Percentiles rank a stretch among this genome's conserved stretches.
Evolutionary conservation across 2,888 invertebrate species (phyloP).

Genomic region (Cephus sareptanus): DNA sequence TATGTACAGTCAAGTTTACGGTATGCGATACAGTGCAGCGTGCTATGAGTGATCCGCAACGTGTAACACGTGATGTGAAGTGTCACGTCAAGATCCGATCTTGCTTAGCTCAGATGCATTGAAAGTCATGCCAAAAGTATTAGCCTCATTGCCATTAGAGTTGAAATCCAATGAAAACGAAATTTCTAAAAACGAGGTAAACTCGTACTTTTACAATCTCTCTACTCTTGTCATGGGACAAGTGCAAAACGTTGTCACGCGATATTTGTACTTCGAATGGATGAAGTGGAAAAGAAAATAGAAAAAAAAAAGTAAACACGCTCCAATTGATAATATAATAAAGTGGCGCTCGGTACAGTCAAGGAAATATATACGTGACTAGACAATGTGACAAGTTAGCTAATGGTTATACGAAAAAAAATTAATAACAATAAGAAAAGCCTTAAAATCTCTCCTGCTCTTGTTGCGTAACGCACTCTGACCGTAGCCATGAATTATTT

Average conservation of each 20-base stretch:
- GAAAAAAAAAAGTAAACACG: neutral
- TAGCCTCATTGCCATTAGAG: no score
- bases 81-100: neutral
- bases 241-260: neutral
- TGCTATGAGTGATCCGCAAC: no score
- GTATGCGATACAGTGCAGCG: neutral
- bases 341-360: neutral
- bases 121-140: no score
- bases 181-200: no score
- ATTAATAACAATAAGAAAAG: neutral
- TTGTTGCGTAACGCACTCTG: slow-evolving; percentile 1
- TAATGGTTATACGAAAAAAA: neutral
- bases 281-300: neutral
- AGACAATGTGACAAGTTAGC: neutral
- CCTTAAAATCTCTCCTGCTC: neutral
- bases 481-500: slow-evolving; percentile 1
- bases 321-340: neutral
- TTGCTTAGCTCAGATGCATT: no score
- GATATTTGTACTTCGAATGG: neutral
- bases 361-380: neutral
- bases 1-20: neutral
- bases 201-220: neutral
- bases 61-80: neutral
- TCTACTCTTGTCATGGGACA: neutral
- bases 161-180: no score